Evolutionary conservation across 2,888 invertebrate species (phyloP).

Genomic region (Drosophila crucigera): DNA sequence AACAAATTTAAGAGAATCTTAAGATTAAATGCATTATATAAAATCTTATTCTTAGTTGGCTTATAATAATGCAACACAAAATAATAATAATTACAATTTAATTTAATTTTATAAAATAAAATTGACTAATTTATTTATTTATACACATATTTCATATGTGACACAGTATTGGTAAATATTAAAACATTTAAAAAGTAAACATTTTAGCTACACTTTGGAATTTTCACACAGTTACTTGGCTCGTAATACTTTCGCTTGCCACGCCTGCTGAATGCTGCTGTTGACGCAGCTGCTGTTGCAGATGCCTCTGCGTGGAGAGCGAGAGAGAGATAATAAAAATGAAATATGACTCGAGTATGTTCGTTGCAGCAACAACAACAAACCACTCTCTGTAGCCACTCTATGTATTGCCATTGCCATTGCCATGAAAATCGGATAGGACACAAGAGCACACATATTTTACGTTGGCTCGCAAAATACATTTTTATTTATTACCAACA

Average conservation of each 20-base stretch:
- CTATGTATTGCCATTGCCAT: slow-evolving; percentile 72
- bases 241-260: slow-evolving; percentile 38
- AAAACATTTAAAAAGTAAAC: background rate
- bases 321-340: slow-evolving; percentile 82
- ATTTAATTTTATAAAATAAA: background rate
- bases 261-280: slow-evolving; percentile 21
- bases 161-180: background rate
- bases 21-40: background rate
- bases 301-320: slow-evolving; percentile 30
- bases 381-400: background rate
- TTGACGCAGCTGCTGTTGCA: slow-evolving; percentile 9
- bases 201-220: background rate
- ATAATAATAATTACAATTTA: background rate
- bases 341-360: slow-evolving; percentile 81
- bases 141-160: background rate
- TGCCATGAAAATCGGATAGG: slow-evolving; percentile 85
- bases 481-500: slow-evolving; percentile 84
- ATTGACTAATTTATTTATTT: background rate
- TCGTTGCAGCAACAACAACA: slow-evolving; percentile 16
- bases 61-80: background rate
- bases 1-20: background rate
- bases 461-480: slow-evolving; percentile 70
- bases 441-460: slow-evolving; percentile 75
- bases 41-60: background rate
- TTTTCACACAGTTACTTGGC: slow-evolving; percentile 2